Evolutionary conservation across 2,888 invertebrate species (phyloP), one percentile per base, ranked within the genome.

Genomic region (Dione juno): DNA sequence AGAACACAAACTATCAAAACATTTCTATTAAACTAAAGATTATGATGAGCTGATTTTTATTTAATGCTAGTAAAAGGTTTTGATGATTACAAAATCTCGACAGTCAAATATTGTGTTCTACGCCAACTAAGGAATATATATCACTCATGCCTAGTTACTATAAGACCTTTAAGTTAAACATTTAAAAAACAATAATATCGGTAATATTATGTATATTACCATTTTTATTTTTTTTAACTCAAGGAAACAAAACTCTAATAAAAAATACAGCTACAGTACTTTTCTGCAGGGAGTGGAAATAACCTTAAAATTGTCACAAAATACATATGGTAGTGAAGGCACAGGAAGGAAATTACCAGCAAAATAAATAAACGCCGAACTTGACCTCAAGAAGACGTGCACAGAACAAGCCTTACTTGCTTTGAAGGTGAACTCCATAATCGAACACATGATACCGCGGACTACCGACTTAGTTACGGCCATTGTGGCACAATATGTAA

Each of bases 381-480:
- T 71, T 72, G 73, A 71, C 75, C 67, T 72, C 71, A 74, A 50
- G 71, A 74, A 72, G 71, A 74, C 74, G 68, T 72, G 74, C 72
- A 74, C 72, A 74, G 70, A 72, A 70, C 72, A 74, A 57, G 74
- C 75, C 90, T 92, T 92, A 93, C 93, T 93, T 89, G 93, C 93
- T 93, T 88, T 92, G 79, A 93, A 93, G 74, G 93, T 93, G 78
- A 93, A 88, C 82, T 93, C 93, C 92, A 93, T 90, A 76, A 93
- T 86, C 71, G 92, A 88, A 79, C 92, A 93, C 93, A 93, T 93
- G 77, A 92, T 87, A 73, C 93, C 93, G 72, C 93, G 90, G 66
- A 93, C 90, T 66, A 86, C 88, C 58, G 92, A 88, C 79, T 90
- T 92, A 16, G 93, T 92, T 69, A 89, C 83, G 48, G 91, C 87